Percentiles rank a stretch among this genome's conserved stretches.
Conservation (phyloP, 2,797 vertebrate genomes). For the Urocyon cinereoargenteus region DNA sequence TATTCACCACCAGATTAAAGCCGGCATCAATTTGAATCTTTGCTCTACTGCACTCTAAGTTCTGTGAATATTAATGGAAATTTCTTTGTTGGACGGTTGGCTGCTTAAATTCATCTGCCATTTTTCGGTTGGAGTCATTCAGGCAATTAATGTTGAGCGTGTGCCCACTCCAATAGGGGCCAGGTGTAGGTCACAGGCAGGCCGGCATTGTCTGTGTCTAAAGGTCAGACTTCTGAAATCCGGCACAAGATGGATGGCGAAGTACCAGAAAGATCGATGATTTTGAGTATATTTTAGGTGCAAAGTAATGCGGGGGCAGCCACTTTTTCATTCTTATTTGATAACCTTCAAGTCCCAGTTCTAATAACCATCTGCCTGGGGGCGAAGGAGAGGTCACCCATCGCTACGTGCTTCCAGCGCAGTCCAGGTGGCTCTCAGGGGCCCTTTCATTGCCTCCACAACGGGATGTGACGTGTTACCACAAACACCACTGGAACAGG, state of each 20-base stretch:
- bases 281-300: background rate
- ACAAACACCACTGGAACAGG: background rate
- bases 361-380: background rate
- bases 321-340: background rate
- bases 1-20: conserved; percentile 38
- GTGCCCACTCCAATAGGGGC: conserved; percentile 20
- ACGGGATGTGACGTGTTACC: background rate
- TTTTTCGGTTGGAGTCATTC: conserved; percentile 70
- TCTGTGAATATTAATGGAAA: conserved; percentile 79
- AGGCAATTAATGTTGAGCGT: conserved; percentile 72
- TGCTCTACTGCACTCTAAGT: conserved; percentile 68
- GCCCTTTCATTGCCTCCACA: background rate
- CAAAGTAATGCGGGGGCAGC: background rate
- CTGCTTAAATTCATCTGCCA: conserved; percentile 79
- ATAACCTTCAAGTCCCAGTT: background rate
- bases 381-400: too few species aligned
- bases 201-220: background rate
- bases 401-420: accelerated
- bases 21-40: conserved; percentile 47
- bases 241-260: background rate
- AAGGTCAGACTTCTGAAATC: background rate
- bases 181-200: conserved; percentile 52
- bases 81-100: conserved; percentile 69
- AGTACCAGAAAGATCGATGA: accelerated
- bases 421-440: background rate